These are phyloP conservation scores for Thermophis baileyi DNA, from an alignment of 2,113 vertebrate genomes.

Conservation along the genomic window DNA sequence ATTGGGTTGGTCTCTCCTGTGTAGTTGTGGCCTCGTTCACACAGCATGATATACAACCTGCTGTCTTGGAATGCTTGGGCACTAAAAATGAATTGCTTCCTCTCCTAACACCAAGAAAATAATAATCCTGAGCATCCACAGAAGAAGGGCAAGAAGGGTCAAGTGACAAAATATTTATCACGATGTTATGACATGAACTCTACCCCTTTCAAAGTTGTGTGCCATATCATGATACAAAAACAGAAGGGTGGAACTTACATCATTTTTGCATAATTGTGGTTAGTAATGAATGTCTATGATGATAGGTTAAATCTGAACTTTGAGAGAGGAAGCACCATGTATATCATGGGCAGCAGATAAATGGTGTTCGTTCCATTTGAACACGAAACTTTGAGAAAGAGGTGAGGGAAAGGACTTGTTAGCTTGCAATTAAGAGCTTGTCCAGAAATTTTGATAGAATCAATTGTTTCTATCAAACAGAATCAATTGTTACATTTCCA, in stretches of 20 bases:
- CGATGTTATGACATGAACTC: neutral
- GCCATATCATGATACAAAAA: neutral
- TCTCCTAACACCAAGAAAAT: neutral
- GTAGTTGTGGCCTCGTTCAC: neutral
- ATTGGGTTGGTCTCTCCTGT: accelerated
- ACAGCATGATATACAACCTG: neutral
- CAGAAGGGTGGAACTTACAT: neutral
- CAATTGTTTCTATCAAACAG: neutral
- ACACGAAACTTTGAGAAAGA: neutral
- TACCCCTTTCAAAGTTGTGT: neutral
- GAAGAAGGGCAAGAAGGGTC: neutral
- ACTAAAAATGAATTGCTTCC: neutral
- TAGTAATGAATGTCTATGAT: neutral
- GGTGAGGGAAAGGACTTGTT: neutral
- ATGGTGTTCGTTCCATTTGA: neutral
- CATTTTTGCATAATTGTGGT: neutral
- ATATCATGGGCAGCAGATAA: neutral
- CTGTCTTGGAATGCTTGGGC: neutral
- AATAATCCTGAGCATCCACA: neutral
- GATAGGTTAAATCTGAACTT: neutral
- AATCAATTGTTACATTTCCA: neutral
- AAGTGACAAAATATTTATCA: neutral
- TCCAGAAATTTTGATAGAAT: neutral
- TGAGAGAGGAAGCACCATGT: neutral
- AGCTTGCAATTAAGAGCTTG: neutral